phyloP scores from a whole-genome alignment of 1,140 invertebrate genomes.

The Lineus longissimus region DNA sequence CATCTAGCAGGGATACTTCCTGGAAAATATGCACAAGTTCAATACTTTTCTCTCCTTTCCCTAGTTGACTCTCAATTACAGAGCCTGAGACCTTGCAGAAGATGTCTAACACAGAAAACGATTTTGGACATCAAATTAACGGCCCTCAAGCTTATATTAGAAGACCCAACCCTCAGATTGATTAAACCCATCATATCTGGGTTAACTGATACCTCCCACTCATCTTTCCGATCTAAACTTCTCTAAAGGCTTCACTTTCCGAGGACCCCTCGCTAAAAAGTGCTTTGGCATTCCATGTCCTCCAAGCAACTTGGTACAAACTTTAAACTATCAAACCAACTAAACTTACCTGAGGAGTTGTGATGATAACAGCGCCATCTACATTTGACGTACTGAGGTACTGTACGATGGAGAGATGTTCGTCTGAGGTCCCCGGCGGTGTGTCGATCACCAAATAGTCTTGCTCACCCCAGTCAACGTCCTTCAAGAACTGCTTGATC shows the following conservation, averaged over 20 bases:
- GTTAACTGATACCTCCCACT: too few relatives aligned
- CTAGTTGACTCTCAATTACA: background rate
- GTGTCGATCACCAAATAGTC: constrained; percentile 95
- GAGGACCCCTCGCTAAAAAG: too few relatives aligned
- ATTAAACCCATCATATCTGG: too few relatives aligned
- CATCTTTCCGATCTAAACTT: too few relatives aligned
- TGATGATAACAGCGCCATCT: constrained; percentile 84
- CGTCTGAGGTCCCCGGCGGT: constrained; percentile 95
- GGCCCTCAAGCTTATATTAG: too few relatives aligned
- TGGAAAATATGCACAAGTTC: constrained; percentile 27
- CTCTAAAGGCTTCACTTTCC: too few relatives aligned
- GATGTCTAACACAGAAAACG: background rate
- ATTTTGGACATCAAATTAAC: background rate
- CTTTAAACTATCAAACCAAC: too few relatives aligned
- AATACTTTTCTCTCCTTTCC: background rate
- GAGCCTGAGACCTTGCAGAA: background rate
- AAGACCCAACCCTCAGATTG: too few relatives aligned
- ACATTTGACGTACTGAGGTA: constrained; percentile 59
- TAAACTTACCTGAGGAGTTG: constrained; percentile 72
- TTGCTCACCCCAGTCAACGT: constrained; percentile 89
- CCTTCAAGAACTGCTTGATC: constrained; percentile 87
- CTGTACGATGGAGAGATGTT: constrained; percentile 91
- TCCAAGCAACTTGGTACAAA: too few relatives aligned
- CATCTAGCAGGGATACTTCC: constrained; percentile 88
- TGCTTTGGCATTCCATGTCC: too few relatives aligned